Base-by-base conservation (phyloP, 2,113 vertebrate species). In the Triplophysa rosa region DNA sequence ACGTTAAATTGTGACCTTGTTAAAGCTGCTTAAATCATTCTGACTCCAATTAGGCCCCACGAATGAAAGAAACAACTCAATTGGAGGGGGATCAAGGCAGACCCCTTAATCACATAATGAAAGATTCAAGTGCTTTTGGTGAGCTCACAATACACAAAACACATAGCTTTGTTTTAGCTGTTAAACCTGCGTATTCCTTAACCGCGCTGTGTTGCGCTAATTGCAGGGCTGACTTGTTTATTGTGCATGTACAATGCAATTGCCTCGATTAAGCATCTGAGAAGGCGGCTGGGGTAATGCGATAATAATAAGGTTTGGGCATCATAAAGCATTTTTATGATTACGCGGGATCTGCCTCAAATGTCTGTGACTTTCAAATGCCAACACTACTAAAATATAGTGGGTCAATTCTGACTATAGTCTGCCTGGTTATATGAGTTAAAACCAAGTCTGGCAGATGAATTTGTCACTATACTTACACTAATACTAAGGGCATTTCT, bases 101-200 rank as follows among this genome's bases (percentile, higher is more conserved):
- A 80, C 74, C 80, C 61, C 83, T 83, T 81, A 80, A 85, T 85
- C 83, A 85, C 73, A 85, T 80, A 83, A 85, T 85, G 69, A 82
- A 84, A 82, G 65, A 61, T 82, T 75, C 67, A 67, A 78, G 80
- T 77, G 69, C 76, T 71, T 78, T 67, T 65, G 63, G 74, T 82
- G 77, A 84, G 59, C 67, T 80, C 58, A 77, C 68, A 82, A 84
- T 78, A 82, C 82, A 84, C 73, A 71, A 79, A 76, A 69, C 79
- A 75, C 74, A 70, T 45, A 69, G 72, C 82, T 80, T 79, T 84
- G 79, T 86, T 80, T 83, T 81, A 81, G 83, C 65, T 77, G 79
- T 80, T 67, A 81, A 78, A 84, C 63, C 75, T 82, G 82, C 72
- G 80, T 78, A 84, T 82, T 80, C 68, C 45, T 74, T 82, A 75